Evolutionary conservation across 2,797 vertebrate genomes (phyloP).

Genomic region (Myotis vivesi): DNA sequence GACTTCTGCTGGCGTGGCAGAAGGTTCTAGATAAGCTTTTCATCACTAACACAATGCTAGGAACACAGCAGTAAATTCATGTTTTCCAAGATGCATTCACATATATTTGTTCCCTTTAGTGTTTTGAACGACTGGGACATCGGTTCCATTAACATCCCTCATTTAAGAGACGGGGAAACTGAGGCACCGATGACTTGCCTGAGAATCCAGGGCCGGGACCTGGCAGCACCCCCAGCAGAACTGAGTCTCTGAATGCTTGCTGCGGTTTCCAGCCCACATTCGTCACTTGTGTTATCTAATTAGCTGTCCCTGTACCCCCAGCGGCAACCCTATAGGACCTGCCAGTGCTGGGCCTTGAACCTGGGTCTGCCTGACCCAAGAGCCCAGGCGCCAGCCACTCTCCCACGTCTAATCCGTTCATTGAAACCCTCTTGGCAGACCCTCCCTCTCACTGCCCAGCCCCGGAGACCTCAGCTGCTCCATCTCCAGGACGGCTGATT

Average conservation of each 20-base stretch:
- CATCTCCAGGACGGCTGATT: slow-evolving; percentile 57
- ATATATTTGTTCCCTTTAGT: neutral
- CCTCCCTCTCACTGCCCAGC: neutral
- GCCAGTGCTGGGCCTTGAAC: neutral
- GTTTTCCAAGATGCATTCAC: neutral
- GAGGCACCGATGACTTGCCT: neutral
- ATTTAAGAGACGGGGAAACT: neutral
- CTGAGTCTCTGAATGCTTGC: accelerated
- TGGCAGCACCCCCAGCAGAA: accelerated
- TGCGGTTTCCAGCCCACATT: accelerated
- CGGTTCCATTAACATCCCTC: accelerated
- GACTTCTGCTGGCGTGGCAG: neutral
- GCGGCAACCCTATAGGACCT: accelerated
- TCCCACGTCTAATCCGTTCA: slow-evolving; percentile 10
- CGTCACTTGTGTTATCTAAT: accelerated
- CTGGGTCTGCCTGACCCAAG: neutral
- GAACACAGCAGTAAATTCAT: neutral
- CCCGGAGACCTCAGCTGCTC: slow-evolving; percentile 60
- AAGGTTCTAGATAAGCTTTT: neutral
- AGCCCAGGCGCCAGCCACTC: neutral
- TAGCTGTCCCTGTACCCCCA: neutral
- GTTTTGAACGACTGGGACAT: neutral
- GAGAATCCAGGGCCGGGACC: neutral
- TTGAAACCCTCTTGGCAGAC: slow-evolving; percentile 42
- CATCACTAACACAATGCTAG: neutral